phyloP scores from a whole-genome alignment of 1,140 invertebrate genomes.

The Listronotus oregonensis region DNA sequence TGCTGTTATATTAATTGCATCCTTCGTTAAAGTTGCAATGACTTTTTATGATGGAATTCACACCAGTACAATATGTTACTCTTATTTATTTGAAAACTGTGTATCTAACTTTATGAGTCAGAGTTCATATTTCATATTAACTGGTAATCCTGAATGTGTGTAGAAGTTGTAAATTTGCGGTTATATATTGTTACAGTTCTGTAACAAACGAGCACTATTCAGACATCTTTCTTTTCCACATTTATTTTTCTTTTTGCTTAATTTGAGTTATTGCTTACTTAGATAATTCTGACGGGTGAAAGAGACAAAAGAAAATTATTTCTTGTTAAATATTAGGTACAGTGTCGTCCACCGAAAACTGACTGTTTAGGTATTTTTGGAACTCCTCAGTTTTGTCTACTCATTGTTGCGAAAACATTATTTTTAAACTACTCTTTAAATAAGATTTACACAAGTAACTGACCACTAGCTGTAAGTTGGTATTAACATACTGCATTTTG shows the following conservation, averaged over 20 bases:
- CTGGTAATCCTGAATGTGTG: conserved; percentile 32
- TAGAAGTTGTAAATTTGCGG: conserved; percentile 36
- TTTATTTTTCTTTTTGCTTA: conserved; percentile 31
- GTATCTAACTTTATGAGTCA: conserved; percentile 21
- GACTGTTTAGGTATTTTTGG: too few species aligned
- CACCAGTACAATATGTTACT: conserved; percentile 11
- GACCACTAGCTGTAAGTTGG: too few species aligned
- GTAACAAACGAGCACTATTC: conserved; percentile 30
- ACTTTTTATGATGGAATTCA: conserved; percentile 5
- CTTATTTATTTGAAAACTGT: conserved; percentile 17
- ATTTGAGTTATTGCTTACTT: conserved; percentile 26
- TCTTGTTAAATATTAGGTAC: too few species aligned
- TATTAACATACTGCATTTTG: too few species aligned
- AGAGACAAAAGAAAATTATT: conserved; percentile 8
- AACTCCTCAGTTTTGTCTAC: too few species aligned
- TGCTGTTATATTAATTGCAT: conserved; percentile 17
- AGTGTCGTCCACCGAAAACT: too few species aligned
- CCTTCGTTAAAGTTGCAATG: conserved; percentile 25
- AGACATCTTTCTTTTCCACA: conserved; percentile 25
- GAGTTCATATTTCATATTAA: conserved; percentile 35
- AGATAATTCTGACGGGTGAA: conserved; percentile 10
- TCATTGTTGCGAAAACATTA: too few species aligned
- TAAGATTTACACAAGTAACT: too few species aligned
- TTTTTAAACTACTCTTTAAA: too few species aligned
- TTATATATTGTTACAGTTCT: conserved; percentile 34